Evolutionary conservation across 2,113 vertebrate genomes (phyloP).

Genomic region (Loxodonta africana): DNA sequence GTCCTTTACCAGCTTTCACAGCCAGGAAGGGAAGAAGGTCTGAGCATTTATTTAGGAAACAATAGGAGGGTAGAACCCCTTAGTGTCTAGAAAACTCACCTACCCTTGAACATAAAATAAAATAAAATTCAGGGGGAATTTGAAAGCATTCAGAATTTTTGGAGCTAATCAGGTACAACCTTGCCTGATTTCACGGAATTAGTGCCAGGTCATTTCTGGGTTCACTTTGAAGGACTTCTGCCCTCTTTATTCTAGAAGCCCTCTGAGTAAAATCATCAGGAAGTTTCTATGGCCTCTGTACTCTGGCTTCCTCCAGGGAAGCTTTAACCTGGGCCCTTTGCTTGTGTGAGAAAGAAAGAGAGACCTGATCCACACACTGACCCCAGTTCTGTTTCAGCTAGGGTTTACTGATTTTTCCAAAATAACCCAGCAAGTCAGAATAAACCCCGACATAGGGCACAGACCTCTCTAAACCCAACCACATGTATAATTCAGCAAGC

Average conservation of each 20-base stretch:
- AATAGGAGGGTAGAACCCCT: not conserved
- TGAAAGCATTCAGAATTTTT: not conserved
- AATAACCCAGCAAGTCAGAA: constrained; percentile 31
- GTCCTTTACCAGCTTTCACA: not conserved
- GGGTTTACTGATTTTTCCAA: constrained; percentile 13
- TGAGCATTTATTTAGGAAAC: not conserved
- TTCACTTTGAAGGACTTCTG: not conserved
- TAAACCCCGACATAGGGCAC: not conserved
- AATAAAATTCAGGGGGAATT: not conserved
- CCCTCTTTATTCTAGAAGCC: not conserved
- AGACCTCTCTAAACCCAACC: not conserved
- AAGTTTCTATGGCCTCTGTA: not conserved
- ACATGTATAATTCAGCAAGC: not conserved
- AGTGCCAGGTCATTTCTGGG: not conserved
- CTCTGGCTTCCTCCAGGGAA: not conserved
- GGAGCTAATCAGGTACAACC: not conserved
- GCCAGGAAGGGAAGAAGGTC: not conserved
- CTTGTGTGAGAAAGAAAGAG: not conserved
- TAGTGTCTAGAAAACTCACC: not conserved
- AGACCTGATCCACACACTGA: not conserved
- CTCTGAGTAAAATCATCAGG: not conserved
- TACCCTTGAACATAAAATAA: not conserved
- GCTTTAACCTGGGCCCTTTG: not conserved
- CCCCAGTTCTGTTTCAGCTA: not conserved
- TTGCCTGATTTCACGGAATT: not conserved